A percentile compares a stretch with the other conserved stretches of the same genome.
phyloP scores from a whole-genome alignment of 2,797 vertebrate genomes.

The Ataeniobius toweri region DNA sequence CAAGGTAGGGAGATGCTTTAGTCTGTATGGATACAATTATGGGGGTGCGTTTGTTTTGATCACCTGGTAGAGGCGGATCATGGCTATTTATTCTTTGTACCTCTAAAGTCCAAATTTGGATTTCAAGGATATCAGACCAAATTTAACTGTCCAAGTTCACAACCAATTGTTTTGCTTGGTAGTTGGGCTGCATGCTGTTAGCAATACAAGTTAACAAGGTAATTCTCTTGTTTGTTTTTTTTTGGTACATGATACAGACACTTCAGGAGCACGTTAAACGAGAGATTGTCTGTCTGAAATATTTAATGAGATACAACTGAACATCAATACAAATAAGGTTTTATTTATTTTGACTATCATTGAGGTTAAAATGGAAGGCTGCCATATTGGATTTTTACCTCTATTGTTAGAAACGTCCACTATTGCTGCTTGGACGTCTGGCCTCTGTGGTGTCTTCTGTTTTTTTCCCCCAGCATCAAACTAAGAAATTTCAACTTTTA shows the following conservation, averaged over 20 bases:
- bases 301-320: neutral
- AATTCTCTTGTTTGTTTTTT: neutral
- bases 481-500: no score
- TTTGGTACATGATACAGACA: neutral
- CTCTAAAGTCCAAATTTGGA: neutral
- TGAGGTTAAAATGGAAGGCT: no score
- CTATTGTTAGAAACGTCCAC: neutral
- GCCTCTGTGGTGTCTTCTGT: neutral
- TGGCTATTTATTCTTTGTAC: neutral
- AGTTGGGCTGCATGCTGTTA: neutral
- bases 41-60: neutral
- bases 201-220: neutral
- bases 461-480: no score
- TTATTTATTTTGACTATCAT: neutral
- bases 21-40: neutral
- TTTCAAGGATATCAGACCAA: neutral
- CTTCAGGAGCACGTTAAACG: neutral
- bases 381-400: no score
- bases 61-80: neutral
- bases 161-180: neutral
- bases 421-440: neutral
- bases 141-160: neutral
- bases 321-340: neutral
- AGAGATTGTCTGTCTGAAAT: neutral
- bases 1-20: slow-evolving; percentile 32